These are phyloP conservation scores for Cheilosia impressa DNA, from an alignment of 2,888 invertebrate species.

Conservation along the genomic window DNA sequence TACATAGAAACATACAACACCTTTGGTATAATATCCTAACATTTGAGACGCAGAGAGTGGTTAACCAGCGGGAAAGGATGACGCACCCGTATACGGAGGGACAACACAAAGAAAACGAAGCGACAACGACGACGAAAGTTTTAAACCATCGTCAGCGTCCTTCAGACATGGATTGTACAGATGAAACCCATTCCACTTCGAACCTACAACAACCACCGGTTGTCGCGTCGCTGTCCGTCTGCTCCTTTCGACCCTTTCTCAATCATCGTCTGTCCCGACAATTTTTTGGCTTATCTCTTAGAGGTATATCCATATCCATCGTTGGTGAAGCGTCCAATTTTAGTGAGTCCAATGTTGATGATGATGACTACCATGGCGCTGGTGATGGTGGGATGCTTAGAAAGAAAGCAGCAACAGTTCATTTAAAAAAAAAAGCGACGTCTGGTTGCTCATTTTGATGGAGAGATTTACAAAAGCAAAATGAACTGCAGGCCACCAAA, in stretches of 20 bases:
- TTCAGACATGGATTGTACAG: conserved; percentile 28
- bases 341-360: conserved; percentile 5
- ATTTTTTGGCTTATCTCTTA: conserved; percentile 50
- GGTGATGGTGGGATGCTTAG: conserved; percentile 22
- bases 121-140: conserved; percentile 19
- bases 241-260: conserved; percentile 29
- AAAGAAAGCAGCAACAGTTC: conserved; percentile 51
- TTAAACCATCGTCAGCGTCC: conserved; percentile 13
- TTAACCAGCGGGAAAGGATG: conserved; percentile 5
- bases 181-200: conserved; percentile 30
- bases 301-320: conserved; percentile 2
- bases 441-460: conserved; percentile 44
- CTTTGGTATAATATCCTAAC: conserved; percentile 41
- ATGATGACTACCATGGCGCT: neutral
- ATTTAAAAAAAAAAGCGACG: conserved; percentile 18
- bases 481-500: conserved; percentile 19
- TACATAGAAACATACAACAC: conserved; percentile 41
- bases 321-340: conserved; percentile 40
- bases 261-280: conserved; percentile 35
- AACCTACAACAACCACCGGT: conserved; percentile 31
- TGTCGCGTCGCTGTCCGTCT: conserved; percentile 39
- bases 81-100: conserved; percentile 19
- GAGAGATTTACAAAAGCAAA: conserved; percentile 17
- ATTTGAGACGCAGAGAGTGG: conserved; percentile 4
- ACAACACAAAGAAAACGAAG: conserved; percentile 25